Base-by-base conservation (phyloP, 2,797 vertebrate species). In the Acanthiza pusilla region DNA sequence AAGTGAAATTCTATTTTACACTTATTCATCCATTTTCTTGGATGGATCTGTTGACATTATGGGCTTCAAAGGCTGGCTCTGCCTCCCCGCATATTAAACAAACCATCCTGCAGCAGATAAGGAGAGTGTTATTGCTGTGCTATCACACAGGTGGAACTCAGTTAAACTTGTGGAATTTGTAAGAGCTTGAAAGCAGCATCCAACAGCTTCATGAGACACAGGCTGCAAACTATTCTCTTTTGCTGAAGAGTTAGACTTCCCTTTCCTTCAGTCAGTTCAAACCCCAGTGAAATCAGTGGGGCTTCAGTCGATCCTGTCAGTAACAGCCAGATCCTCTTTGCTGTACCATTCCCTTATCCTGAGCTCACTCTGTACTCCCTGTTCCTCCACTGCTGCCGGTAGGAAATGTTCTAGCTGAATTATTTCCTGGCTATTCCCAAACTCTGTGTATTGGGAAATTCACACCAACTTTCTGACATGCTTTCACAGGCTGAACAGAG, bases 61-160 rank as follows among this genome's bases (percentile, higher is more conserved):
- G 12, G 19, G n/a, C 18, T 85, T 89, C 45, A 73, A 82, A 75
- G 73, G 18, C 66, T 13, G 3, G 3, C 6, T 81, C 42, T 84
- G 23, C 55, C 54, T 16, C 30, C 21, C 27, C 45, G 34, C 13
- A 4, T 54, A 21, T 55, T 83, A 62, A 89, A 21, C 30, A 83
- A 83, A 43, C 9, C 30, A 40, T 20, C 4, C 11, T 13, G 45
- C 40, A 83, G 43, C 16, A 60, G 42, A 45, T 73, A 51, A 68
- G 55, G 38, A 70, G 25, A 25, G 12, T 65, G 25, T 65, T 73
- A 26, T 30, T 77, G 48, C 61, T 60, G 30, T 19, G 27, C 20
- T 82, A 25, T 62, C 32, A 10, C 4, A 11, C 7, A 29, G 25
- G 8, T 13, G 68, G 20, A 48, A 84, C 1, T 0, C 1, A 5